Percentiles rank a stretch among this genome's conserved stretches.
phyloP scores from a whole-genome alignment of 30 jellyfish, hydroid and myxozoan species.

The Clytia hemisphaerica region DNA sequence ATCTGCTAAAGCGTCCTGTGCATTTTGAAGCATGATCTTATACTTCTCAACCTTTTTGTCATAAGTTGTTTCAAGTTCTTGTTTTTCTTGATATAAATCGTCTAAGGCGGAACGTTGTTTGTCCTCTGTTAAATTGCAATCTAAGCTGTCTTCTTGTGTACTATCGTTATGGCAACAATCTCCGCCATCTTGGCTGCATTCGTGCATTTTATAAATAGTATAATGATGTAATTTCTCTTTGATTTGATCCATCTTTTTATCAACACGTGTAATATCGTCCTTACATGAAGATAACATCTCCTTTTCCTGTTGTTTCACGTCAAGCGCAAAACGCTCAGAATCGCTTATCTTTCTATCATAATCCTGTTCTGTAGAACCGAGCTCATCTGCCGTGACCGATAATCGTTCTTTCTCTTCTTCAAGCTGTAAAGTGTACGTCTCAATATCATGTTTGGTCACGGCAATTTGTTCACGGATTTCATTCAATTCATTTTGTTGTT shows the following conservation, averaged over 20 bases:
- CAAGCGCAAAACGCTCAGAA: constrained; percentile 37
- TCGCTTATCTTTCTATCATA: constrained; percentile 34
- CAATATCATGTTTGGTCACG: not conserved
- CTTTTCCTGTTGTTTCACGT: constrained; percentile 28
- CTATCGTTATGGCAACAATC: not conserved
- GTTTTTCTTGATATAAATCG: not conserved
- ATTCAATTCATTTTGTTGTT: not conserved
- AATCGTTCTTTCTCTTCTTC: constrained; percentile 19
- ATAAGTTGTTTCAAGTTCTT: not conserved
- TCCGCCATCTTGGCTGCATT: constrained; percentile 5
- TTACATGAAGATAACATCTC: constrained; percentile 5
- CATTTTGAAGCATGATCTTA: not conserved
- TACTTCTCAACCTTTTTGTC: not conserved
- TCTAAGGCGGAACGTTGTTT: not conserved
- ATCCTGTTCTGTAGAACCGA: constrained; percentile 27
- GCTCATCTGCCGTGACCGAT: not conserved
- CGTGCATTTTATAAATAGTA: constrained; percentile 10
- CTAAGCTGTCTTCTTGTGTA: not conserved
- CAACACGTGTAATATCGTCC: constrained; percentile 23
- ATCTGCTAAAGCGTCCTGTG: not conserved
- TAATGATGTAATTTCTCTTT: constrained; percentile 29
- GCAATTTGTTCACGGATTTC: constrained; percentile 2
- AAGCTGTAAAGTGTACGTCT: not conserved
- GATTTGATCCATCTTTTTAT: constrained; percentile 20
- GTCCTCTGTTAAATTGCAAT: not conserved